Percentiles rank a stretch among this genome's conserved stretches.
Conservation (phyloP, 2,888 invertebrate genomes). For the Hemaris fuciformis region DNA sequence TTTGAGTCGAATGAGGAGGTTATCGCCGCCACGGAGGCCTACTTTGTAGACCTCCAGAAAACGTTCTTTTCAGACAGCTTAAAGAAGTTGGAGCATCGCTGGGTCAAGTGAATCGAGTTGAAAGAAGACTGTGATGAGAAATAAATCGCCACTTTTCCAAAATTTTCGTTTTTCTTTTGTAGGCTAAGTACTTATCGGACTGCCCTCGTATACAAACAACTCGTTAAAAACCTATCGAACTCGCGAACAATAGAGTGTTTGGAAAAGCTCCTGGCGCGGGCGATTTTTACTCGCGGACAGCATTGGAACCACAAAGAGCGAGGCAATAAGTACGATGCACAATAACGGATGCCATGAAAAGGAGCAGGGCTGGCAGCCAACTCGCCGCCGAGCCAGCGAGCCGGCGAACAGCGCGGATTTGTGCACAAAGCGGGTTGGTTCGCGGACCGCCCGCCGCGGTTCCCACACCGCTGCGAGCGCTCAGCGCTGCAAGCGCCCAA, state of each 20-base stretch:
- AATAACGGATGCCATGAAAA: slow-evolving; percentile 65
- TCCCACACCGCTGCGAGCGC: slow-evolving; percentile 54
- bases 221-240: slow-evolving; percentile 41
- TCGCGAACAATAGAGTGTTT: slow-evolving; percentile 31
- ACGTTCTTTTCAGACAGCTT: too few relatives aligned
- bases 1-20: too few relatives aligned
- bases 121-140: too few relatives aligned
- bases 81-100: too few relatives aligned
- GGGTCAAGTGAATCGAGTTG: too few relatives aligned
- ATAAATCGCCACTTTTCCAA: too few relatives aligned
- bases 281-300: slow-evolving; percentile 45
- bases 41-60: too few relatives aligned
- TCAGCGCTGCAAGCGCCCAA: slow-evolving; percentile 53
- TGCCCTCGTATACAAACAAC: slow-evolving; percentile 46
- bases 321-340: slow-evolving; percentile 57
- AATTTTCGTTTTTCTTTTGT: too few relatives aligned
- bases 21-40: too few relatives aligned
- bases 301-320: slow-evolving; percentile 49
- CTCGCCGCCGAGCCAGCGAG: neutral
- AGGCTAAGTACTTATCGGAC: too few relatives aligned
- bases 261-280: slow-evolving; percentile 40
- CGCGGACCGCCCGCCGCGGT: slow-evolving; percentile 60
- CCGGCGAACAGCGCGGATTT: slow-evolving; percentile 35
- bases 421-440: slow-evolving; percentile 59
- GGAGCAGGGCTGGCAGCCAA: slow-evolving; percentile 33